phyloP scores from a whole-genome alignment of 2,113 vertebrate species.

The Cavia aperea region DNA sequence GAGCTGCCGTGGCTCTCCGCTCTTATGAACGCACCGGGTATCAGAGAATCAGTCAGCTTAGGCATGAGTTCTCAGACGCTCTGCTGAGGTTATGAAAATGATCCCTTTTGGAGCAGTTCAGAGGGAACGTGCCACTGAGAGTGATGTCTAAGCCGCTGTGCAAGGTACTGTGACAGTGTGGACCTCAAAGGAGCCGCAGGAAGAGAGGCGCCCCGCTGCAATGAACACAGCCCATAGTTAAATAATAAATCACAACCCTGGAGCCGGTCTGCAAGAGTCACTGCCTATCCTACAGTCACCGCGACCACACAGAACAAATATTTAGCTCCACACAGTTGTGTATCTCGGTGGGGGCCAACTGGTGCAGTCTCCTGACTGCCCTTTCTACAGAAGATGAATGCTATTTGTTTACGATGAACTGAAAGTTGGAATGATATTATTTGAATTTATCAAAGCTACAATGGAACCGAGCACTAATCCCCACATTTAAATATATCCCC shows the following conservation, averaged over 20 bases:
- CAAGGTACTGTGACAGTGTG: constrained; percentile 62
- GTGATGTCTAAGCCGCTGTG: constrained; percentile 63
- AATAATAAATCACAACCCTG: constrained; percentile 79
- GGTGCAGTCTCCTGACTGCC: not conserved
- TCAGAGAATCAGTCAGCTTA: constrained; percentile 55
- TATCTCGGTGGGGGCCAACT: constrained; percentile 28
- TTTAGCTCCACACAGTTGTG: constrained; percentile 14
- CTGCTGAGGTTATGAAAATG: constrained; percentile 60
- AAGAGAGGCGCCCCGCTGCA: constrained; percentile 73
- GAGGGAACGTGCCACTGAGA: constrained; percentile 53
- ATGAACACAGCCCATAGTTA: constrained; percentile 72
- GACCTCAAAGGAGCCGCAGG: constrained; percentile 72
- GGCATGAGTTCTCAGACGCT: constrained; percentile 53
- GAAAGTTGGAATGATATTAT: constrained; percentile 9
- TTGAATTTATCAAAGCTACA: constrained; percentile 6
- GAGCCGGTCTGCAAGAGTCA: constrained; percentile 60
- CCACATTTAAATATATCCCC: constrained; percentile 2
- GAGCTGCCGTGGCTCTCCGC: constrained; percentile 47
- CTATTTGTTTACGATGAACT: constrained; percentile 33
- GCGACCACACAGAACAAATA: constrained; percentile 46
- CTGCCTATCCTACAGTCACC: constrained; percentile 49
- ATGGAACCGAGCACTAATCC: not conserved
- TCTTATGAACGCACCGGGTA: constrained; percentile 45
- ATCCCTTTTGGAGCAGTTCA: constrained; percentile 58
- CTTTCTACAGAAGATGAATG: constrained; percentile 40